A percentile compares a stretch with the other conserved stretches of the same genome.
phyloP scores from a whole-genome alignment of 2,888 invertebrate genomes.

The Corythucha ciliata region DNA sequence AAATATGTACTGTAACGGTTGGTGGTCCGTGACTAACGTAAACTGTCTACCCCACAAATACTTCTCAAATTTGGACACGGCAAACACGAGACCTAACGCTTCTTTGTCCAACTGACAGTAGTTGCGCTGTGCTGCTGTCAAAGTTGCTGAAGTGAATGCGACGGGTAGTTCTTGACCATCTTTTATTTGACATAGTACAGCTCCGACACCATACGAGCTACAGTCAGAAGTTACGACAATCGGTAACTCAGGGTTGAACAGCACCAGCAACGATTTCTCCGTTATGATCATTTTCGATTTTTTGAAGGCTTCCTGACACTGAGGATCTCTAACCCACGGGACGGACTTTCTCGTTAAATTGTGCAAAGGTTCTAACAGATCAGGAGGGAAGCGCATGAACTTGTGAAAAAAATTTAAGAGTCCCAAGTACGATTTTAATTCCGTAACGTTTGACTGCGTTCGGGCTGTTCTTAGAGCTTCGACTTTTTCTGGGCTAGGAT shows the following conservation, averaged over 20 bases:
- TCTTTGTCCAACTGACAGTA: slow-evolving; percentile 1
- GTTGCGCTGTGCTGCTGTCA: neutral
- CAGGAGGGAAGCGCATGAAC: slow-evolving; percentile 6
- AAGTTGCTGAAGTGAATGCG: slow-evolving; percentile 5
- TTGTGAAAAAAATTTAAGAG: slow-evolving; percentile 19
- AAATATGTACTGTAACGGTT: slow-evolving; percentile 6
- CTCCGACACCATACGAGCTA: slow-evolving; percentile 32
- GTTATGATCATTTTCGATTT: slow-evolving; percentile 25
- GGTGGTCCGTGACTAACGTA: slow-evolving; percentile 4
- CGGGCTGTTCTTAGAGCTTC: neutral
- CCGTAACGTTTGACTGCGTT: neutral
- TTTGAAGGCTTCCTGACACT: slow-evolving; percentile 11
- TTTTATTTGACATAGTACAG: slow-evolving; percentile 30
- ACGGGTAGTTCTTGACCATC: slow-evolving; percentile 4
- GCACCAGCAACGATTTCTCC: slow-evolving; percentile 30
- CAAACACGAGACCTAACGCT: slow-evolving; percentile 1
- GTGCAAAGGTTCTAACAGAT: slow-evolving; percentile 8
- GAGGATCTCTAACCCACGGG: neutral
- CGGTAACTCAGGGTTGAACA: slow-evolving; percentile 30
- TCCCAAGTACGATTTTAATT: slow-evolving; percentile 13
- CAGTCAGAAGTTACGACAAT: slow-evolving; percentile 35
- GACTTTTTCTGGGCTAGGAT: neutral
- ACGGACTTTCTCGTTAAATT: slow-evolving; percentile 14
- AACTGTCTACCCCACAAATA: slow-evolving; percentile 2
- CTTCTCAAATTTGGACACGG: slow-evolving; percentile 10